Percentiles rank a stretch among this genome's conserved stretches.
Evolutionary conservation across 1,140 invertebrate genomes (phyloP).

Genomic region (Drosophila persimilis): DNA sequence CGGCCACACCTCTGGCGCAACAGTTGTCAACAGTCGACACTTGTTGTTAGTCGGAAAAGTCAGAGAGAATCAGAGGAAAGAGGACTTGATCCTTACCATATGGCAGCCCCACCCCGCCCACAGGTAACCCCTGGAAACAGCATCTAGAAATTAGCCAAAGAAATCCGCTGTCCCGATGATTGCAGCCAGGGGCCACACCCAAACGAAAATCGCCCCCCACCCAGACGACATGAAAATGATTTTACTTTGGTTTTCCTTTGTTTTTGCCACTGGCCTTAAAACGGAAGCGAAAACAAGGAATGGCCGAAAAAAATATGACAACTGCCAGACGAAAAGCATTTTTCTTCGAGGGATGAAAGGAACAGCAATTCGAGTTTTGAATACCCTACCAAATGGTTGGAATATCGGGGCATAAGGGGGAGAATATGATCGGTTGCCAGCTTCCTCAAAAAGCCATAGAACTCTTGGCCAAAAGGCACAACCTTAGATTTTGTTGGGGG

Average conservation of each 20-base stretch:
- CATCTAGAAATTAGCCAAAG: too few relatives aligned
- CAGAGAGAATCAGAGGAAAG: too few relatives aligned
- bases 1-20: slow-evolving; percentile 42
- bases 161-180: too few relatives aligned
- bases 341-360: neutral
- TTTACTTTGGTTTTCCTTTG: slow-evolving; percentile 41
- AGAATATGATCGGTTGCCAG: neutral
- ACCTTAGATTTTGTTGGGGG: slow-evolving; percentile 18
- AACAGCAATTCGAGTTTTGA: too few relatives aligned
- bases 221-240: slow-evolving; percentile 42
- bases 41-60: slow-evolving; percentile 52
- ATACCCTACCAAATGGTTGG: too few relatives aligned
- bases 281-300: neutral
- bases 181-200: slow-evolving; percentile 13
- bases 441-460: neutral
- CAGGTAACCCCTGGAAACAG: too few relatives aligned
- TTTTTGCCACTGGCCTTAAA: slow-evolving; percentile 12
- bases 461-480: slow-evolving; percentile 6
- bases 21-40: slow-evolving; percentile 69
- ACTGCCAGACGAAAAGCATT: slow-evolving; percentile 25
- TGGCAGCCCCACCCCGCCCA: too few relatives aligned
- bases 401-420: too few relatives aligned
- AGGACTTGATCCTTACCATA: too few relatives aligned
- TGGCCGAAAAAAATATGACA: slow-evolving; percentile 29
- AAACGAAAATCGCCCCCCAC: slow-evolving; percentile 31